Percentiles rank a stretch among this genome's conserved stretches.
These are phyloP conservation scores for Agrochola lychnidis DNA, from an alignment of 2,888 invertebrate genomes.

Conservation along the genomic window DNA sequence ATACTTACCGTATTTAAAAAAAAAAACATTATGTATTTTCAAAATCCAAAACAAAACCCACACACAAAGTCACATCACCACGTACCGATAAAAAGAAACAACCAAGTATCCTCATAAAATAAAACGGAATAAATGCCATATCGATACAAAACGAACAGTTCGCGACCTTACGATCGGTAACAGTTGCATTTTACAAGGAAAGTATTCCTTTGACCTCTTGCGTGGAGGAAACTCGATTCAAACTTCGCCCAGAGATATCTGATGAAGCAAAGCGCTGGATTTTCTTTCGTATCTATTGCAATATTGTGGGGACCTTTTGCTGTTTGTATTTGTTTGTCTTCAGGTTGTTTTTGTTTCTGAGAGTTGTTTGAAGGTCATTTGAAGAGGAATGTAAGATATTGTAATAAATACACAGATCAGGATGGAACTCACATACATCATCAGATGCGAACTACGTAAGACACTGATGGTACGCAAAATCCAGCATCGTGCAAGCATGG, in stretches of 20 bases:
- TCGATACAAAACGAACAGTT: conserved; percentile 58
- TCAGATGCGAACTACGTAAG: too few relatives aligned
- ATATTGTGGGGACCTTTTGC: conserved; percentile 52
- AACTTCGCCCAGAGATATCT: conserved; percentile 75
- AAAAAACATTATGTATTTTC: not conserved
- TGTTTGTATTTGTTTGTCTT: conserved; percentile 12
- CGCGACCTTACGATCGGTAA: conserved; percentile 59
- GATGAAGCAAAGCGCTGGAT: conserved; percentile 77
- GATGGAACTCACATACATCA: not conserved
- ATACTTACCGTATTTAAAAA: too few relatives aligned
- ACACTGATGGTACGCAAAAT: too few relatives aligned
- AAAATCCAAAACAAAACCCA: not conserved
- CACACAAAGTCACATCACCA: conserved; percentile 18
- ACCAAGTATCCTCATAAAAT: conserved; percentile 55
- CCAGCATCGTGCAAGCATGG: too few relatives aligned
- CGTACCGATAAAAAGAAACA: conserved; percentile 38
- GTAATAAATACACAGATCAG: not conserved
- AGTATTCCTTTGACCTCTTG: conserved; percentile 72
- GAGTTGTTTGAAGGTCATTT: conserved; percentile 11
- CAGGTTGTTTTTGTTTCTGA: not conserved
- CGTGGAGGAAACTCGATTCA: conserved; percentile 77
- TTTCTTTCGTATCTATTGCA: conserved; percentile 73
- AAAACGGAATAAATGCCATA: conserved; percentile 58
- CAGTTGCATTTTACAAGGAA: conserved; percentile 64
- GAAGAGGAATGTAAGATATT: not conserved